phyloP scores from a whole-genome alignment of 2,113 vertebrate genomes.

The Lamprotornis superbus region DNA sequence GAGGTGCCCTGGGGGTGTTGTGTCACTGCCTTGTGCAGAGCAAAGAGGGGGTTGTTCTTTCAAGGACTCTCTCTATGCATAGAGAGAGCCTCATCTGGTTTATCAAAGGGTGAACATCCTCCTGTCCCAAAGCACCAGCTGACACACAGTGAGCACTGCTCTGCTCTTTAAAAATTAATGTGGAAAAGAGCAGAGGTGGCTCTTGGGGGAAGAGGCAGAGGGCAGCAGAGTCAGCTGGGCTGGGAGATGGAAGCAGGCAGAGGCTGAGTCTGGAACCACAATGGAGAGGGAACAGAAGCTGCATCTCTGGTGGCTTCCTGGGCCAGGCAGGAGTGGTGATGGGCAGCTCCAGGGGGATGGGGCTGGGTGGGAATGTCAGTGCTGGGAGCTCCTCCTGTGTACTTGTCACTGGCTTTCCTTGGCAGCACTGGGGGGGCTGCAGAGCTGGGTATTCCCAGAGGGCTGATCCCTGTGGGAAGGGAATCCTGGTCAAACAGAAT shows the following conservation, averaged over 20 bases:
- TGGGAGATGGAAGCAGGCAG: not conserved
- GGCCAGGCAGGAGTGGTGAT: rapidly evolving
- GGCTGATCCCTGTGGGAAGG: not conserved
- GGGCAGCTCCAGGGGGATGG: not conserved
- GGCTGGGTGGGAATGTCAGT: not conserved
- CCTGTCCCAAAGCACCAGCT: not conserved
- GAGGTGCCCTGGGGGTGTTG: not conserved
- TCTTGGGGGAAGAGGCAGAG: not conserved
- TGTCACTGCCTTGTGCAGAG: not conserved
- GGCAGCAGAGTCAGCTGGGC: not conserved
- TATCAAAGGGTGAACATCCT: not conserved
- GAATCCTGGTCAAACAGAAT: not conserved
- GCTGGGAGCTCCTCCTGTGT: not conserved
- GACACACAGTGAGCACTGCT: not conserved
- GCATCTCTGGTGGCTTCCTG: not conserved
- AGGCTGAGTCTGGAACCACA: not conserved
- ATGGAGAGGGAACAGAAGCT: not conserved
- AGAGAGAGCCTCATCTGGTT: not conserved
- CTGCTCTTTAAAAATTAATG: rapidly evolving
- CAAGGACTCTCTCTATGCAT: rapidly evolving
- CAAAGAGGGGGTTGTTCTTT: not conserved
- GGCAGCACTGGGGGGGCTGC: not conserved
- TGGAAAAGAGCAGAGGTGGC: not conserved
- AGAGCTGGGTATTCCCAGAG: not conserved
- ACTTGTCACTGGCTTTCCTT: not conserved